Evolutionary conservation across 2,888 invertebrate genomes (phyloP).

Genomic region (Matsumyia berberina): DNA sequence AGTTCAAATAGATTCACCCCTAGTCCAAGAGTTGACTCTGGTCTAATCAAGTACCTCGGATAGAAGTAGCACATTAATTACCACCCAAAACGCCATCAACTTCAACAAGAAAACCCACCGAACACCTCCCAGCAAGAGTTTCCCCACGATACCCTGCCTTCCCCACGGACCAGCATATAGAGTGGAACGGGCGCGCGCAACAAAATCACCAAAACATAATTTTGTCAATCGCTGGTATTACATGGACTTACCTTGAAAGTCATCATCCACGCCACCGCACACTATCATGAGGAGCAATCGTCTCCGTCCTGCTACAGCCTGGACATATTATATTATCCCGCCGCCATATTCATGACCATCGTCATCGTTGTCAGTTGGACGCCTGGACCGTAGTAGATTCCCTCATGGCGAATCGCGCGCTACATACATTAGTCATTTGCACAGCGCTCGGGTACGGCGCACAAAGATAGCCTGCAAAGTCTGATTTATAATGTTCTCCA

Average conservation of each 20-base stretch:
- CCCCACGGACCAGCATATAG: neutral
- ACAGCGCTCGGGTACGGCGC: constrained; percentile 68
- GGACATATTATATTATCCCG: constrained; percentile 75
- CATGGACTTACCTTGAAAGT: constrained; percentile 75
- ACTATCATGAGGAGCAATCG: constrained; percentile 75
- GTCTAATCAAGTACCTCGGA: constrained; percentile 37
- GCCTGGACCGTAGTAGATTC: constrained; percentile 65
- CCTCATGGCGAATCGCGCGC: constrained; percentile 75
- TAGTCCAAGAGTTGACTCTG: constrained; percentile 19
- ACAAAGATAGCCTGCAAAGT: constrained; percentile 73
- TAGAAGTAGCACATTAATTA: constrained; percentile 67
- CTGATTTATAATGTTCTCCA: constrained; percentile 76
- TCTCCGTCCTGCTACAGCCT: constrained; percentile 70
- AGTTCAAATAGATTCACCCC: constrained; percentile 39
- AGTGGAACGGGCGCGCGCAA: constrained; percentile 46
- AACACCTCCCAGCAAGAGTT: constrained; percentile 28
- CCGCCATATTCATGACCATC: constrained; percentile 76
- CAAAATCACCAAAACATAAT: constrained; percentile 74
- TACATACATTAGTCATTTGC: constrained; percentile 76
- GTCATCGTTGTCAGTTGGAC: constrained; percentile 77
- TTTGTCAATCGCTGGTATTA: constrained; percentile 74
- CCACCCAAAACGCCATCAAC: constrained; percentile 66
- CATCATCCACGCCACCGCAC: constrained; percentile 76
- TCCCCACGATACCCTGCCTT: neutral
- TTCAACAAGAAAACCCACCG: constrained; percentile 45